Percentiles rank a stretch among this genome's conserved stretches.
Conservation (phyloP, 2,888 invertebrate genomes). For the Drosophila merina region DNA sequence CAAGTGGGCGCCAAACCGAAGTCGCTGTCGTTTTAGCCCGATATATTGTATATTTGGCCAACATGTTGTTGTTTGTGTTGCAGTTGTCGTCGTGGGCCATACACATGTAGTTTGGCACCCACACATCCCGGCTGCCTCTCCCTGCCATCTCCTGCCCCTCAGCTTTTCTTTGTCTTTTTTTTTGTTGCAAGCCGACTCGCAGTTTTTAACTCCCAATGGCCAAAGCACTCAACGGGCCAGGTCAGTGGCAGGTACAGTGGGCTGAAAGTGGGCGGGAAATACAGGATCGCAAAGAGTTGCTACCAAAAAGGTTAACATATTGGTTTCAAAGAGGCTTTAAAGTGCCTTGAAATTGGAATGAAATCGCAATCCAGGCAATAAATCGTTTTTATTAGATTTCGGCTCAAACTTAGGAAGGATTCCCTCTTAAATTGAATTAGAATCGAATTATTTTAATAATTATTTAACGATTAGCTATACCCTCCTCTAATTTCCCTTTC, state of each 20-base stretch:
- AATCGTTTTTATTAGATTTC: neutral
- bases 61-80: conserved; percentile 23
- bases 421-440: neutral
- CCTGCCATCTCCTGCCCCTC: conserved; percentile 8
- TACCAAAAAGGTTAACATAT: neutral
- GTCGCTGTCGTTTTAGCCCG: conserved; percentile 35
- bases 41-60: conserved; percentile 36
- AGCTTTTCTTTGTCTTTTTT: conserved; percentile 8
- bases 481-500: neutral
- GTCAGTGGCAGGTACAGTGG: conserved; percentile 25
- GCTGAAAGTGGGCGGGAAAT: conserved; percentile 11
- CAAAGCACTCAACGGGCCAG: conserved; percentile 30
- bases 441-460: neutral
- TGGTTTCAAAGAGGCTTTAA: conserved; percentile 6
- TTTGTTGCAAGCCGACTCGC: conserved; percentile 4
- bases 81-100: conserved; percentile 64
- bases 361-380: no score
- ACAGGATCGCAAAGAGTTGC: neutral
- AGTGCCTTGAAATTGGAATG: no score
- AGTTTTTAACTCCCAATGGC: conserved; percentile 26
- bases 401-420: neutral
- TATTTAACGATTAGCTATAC: neutral
- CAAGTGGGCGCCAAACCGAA: conserved; percentile 57
- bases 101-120: conserved; percentile 75
- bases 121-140: conserved; percentile 56